Evolutionary conservation across 1,140 invertebrate genomes (phyloP).

Genomic region (Penaeus chinensis): DNA sequence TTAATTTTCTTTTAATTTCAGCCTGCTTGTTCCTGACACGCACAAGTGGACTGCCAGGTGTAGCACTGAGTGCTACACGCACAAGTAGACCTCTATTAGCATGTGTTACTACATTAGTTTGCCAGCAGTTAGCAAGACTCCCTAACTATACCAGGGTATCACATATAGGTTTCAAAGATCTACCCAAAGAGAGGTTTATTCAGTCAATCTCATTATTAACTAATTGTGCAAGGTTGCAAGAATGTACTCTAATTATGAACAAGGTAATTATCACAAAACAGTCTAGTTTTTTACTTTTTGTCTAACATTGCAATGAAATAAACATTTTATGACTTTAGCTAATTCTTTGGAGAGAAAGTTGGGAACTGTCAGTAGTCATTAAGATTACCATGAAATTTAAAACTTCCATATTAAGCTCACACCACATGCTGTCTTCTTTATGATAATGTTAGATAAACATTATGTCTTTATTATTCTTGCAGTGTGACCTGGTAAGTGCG

Average conservation of each 20-base stretch:
- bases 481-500: slow-evolving; percentile 23
- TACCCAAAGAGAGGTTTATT: slow-evolving; percentile 18
- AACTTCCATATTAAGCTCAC: too few species aligned
- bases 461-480: not conserved
- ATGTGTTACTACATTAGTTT: slow-evolving; percentile 32
- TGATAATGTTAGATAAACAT: not conserved
- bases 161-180: not conserved
- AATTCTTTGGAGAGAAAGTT: too few species aligned
- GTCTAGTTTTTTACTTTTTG: too few species aligned
- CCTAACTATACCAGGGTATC: not conserved
- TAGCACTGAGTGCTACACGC: slow-evolving; percentile 39
- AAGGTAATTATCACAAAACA: not conserved
- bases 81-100: slow-evolving; percentile 37
- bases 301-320: too few species aligned
- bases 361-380: too few species aligned
- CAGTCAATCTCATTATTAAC: slow-evolving; percentile 26
- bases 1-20: not conserved
- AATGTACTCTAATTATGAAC: slow-evolving; percentile 44
- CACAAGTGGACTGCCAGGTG: slow-evolving; percentile 46
- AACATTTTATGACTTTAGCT: too few species aligned
- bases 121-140: slow-evolving; percentile 27
- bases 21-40: slow-evolving; percentile 42
- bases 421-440: too few species aligned
- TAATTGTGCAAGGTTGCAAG: slow-evolving; percentile 50
- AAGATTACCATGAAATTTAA: too few species aligned